Conservation (phyloP, 2,113 vertebrate genomes). For the Sylvietta virens region DNA sequence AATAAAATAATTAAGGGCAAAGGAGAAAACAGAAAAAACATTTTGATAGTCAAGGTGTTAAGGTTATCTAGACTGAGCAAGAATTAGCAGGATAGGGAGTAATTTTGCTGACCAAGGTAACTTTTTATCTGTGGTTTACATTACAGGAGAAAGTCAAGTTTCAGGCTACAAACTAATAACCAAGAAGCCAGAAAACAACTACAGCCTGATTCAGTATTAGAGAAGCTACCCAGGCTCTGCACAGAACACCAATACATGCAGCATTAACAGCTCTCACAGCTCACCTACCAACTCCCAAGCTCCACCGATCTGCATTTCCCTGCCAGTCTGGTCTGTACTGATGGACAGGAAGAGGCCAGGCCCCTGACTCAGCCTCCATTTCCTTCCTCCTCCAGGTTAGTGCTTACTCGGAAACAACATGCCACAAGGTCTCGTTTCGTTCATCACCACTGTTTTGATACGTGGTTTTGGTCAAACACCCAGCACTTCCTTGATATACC, state of each 20-base stretch:
- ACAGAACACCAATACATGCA: not conserved
- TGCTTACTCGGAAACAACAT: not conserved
- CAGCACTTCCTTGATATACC: not conserved
- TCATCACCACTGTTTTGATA: not conserved
- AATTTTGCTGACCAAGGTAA: not conserved
- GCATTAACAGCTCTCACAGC: not conserved
- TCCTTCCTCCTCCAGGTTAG: constrained; percentile 36
- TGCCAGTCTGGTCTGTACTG: not conserved
- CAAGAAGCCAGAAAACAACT: not conserved
- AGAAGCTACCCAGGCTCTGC: not conserved
- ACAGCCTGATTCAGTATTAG: not conserved
- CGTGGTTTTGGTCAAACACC: not conserved
- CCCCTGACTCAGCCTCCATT: not conserved
- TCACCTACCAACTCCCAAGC: not conserved
- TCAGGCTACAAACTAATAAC: not conserved
- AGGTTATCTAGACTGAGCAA: not conserved
- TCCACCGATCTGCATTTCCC: not conserved
- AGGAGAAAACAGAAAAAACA: not conserved
- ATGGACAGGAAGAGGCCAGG: not conserved
- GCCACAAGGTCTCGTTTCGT: not conserved
- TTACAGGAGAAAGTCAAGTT: not conserved
- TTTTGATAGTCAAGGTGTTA: not conserved
- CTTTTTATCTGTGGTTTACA: not conserved
- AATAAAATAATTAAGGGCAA: not conserved
- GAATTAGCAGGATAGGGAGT: not conserved